Percentiles rank a stretch among this genome's conserved stretches.
Conservation (phyloP, 2,113 vertebrate species). For the Leptobrachium ailaonicum region DNA sequence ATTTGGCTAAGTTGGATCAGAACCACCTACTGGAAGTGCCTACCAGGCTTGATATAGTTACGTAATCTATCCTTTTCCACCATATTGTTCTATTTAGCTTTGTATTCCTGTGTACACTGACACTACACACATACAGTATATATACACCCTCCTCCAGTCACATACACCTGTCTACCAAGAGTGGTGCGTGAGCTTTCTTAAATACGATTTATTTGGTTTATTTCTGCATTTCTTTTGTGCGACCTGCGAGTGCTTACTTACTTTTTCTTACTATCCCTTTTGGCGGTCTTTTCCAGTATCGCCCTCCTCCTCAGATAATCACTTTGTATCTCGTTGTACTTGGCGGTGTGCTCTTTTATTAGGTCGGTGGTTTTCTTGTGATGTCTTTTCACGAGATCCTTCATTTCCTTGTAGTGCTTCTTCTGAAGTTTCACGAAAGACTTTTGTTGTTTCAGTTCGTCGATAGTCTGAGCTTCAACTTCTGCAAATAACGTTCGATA, state of each 20-base stretch:
- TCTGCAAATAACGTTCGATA: constrained; percentile 68
- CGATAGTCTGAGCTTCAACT: constrained; percentile 86
- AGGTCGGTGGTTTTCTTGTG: constrained; percentile 93
- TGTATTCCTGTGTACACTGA: no score
- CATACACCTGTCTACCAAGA: no score
- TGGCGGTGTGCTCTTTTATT: constrained; percentile 91
- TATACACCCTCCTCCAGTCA: no score
- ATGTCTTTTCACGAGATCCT: constrained; percentile 91
- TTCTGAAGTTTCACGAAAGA: constrained; percentile 90
- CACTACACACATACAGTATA: no score
- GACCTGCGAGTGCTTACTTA: constrained; percentile 59
- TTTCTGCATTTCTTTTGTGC: no score
- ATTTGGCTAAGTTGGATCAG: no score
- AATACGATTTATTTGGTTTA: no score
- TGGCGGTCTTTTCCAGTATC: constrained; percentile 82
- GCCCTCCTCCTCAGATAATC: constrained; percentile 83
- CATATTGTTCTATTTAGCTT: no score
- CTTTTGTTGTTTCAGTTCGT: constrained; percentile 94
- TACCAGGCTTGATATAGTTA: no score
- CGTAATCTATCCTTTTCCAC: no score
- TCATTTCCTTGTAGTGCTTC: constrained; percentile 98
- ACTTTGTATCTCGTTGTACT: constrained; percentile 83
- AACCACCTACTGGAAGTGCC: no score
- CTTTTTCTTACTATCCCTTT: constrained; percentile 94
- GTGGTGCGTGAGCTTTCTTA: no score